Percentiles rank a stretch among this genome's conserved stretches.
These are phyloP conservation scores for Neofelis nebulosa DNA, from an alignment of 2,113 vertebrate genomes.

Conservation along the genomic window DNA sequence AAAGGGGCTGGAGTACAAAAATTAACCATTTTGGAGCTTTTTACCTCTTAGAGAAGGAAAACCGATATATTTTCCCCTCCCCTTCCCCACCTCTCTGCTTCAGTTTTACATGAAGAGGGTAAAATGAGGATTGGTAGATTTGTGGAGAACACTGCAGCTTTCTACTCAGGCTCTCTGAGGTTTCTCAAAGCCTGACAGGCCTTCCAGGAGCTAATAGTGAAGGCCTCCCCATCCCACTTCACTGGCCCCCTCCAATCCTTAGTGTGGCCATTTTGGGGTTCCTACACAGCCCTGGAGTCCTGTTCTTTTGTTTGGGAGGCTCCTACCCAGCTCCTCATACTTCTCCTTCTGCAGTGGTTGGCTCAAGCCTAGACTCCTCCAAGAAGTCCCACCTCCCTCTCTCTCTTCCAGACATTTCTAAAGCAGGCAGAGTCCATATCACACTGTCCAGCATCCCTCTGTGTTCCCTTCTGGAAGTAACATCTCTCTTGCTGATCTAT, in stretches of 20 bases:
- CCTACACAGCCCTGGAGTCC: background rate
- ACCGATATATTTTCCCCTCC: background rate
- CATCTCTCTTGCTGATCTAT: background rate
- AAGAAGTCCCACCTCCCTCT: background rate
- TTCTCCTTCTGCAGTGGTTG: background rate
- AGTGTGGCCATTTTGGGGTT: background rate
- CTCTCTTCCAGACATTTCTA: slow-evolving; percentile 7
- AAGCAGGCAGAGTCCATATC: background rate
- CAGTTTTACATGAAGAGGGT: background rate
- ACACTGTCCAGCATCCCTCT: background rate
- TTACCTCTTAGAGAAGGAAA: slow-evolving; percentile 26
- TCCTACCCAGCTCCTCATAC: background rate
- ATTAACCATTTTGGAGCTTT: slow-evolving; percentile 40
- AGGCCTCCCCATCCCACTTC: background rate
- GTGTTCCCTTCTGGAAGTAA: background rate
- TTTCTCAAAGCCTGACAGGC: background rate
- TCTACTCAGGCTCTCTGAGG: background rate
- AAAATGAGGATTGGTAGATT: background rate
- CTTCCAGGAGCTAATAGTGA: background rate
- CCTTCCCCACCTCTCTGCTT: background rate
- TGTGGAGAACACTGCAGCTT: background rate
- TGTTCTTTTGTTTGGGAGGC: background rate
- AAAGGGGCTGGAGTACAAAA: background rate
- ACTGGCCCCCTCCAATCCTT: background rate
- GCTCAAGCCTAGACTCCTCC: background rate